Evolutionary conservation across 1,140 invertebrate genomes (phyloP).

Genomic region (Littorina saxatilis): DNA sequence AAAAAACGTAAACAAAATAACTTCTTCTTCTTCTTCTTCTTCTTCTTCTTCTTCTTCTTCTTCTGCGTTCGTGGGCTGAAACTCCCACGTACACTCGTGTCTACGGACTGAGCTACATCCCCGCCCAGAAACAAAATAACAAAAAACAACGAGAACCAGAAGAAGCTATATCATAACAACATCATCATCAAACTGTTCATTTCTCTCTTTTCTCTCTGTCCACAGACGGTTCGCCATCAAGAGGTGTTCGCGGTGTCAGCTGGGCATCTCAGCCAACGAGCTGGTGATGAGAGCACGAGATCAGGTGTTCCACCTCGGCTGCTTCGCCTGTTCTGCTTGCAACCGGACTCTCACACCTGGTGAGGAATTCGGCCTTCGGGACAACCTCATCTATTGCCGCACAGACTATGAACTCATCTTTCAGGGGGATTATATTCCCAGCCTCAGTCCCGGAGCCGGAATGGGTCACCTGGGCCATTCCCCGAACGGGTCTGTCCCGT

Average conservation of each 20-base stretch:
- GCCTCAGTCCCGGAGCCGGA: slow-evolving; percentile 54
- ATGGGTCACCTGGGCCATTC: slow-evolving; percentile 34
- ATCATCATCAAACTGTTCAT: no score
- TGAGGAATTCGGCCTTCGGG: slow-evolving; percentile 87
- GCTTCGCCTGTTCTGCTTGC: slow-evolving; percentile 80
- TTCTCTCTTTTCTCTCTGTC: no score
- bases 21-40: neutral
- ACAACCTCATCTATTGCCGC: slow-evolving; percentile 76
- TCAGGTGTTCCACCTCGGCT: slow-evolving; percentile 76
- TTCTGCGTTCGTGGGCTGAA: no score
- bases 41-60: slow-evolving; percentile 32
- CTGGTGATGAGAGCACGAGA: slow-evolving; percentile 78
- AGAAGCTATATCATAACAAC: no score
- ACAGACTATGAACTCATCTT: slow-evolving; percentile 75
- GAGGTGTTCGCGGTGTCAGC: slow-evolving; percentile 88
- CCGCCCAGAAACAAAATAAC: no score
- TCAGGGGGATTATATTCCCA: slow-evolving; percentile 62
- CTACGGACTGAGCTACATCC: no score
- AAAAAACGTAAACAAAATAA: no score
- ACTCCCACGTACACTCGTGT: no score
- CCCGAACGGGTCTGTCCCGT: slow-evolving; percentile 48
- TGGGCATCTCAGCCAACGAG: slow-evolving; percentile 89
- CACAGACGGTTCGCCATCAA: slow-evolving; percentile 78
- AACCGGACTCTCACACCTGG: slow-evolving; percentile 81
- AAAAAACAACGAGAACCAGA: no score